Percentiles rank a stretch among this genome's conserved stretches.
Conservation (phyloP, 2,888 invertebrate genomes). For the Melitaea athalia region DNA sequence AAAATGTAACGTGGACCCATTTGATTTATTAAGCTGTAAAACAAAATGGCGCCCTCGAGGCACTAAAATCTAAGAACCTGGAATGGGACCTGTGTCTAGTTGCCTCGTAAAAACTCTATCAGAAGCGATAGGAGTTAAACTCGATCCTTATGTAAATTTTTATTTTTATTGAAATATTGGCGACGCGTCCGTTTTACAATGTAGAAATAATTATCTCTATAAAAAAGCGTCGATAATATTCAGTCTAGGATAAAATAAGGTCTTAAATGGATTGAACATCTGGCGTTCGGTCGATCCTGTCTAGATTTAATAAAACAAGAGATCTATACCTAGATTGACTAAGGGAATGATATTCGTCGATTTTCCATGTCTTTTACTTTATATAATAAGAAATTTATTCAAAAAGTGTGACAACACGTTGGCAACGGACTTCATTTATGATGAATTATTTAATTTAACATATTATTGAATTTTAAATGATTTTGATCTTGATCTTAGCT, state of each 20-base stretch:
- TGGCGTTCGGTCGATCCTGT: not conserved
- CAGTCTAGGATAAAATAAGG: not conserved
- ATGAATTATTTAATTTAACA: too few relatives aligned
- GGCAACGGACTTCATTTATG: too few relatives aligned
- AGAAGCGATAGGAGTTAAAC: conserved; percentile 12
- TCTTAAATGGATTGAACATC: not conserved
- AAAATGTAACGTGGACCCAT: conserved; percentile 9
- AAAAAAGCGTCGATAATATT: not conserved
- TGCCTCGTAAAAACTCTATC: conserved; percentile 29
- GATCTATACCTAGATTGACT: not conserved
- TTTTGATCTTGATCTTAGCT: too few relatives aligned
- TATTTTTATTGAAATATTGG: not conserved
- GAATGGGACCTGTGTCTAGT: conserved; percentile 25
- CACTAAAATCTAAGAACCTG: conserved; percentile 23
- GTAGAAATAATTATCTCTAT: not conserved
- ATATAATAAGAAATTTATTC: too few relatives aligned
- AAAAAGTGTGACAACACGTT: too few relatives aligned
- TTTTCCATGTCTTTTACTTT: too few relatives aligned
- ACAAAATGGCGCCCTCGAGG: conserved; percentile 18
- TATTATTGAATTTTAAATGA: too few relatives aligned
- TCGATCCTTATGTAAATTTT: conserved; percentile 20
- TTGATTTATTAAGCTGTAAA: conserved; percentile 25
- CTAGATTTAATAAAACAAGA: not conserved
- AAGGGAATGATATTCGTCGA: not conserved
- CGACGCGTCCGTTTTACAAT: not conserved